A percentile compares a stretch with the other conserved stretches of the same genome.
phyloP scores from a whole-genome alignment of 53 echinoderm and acorn worm genomes.

The Apostichopus leukothele region DNA sequence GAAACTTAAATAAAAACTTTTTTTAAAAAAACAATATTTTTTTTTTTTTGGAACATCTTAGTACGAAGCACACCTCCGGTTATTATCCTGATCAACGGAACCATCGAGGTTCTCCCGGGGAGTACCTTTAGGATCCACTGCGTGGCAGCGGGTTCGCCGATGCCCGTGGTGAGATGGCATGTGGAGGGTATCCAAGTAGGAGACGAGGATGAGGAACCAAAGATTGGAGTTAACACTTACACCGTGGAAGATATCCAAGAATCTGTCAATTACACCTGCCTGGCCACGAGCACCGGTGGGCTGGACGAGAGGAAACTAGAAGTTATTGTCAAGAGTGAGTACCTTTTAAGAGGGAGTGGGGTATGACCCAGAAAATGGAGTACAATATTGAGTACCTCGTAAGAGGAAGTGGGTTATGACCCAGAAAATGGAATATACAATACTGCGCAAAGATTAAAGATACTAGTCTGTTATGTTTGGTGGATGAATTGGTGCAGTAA shows the following conservation, averaged over 20 bases:
- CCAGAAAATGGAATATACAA: too few species aligned
- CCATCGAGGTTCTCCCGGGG: slow-evolving; percentile 67
- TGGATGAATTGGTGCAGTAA: too few species aligned
- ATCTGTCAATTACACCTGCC: slow-evolving; percentile 69
- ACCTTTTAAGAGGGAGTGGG: too few species aligned
- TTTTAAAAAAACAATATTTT: background rate
- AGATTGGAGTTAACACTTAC: slow-evolving; percentile 63
- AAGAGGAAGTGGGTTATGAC: too few species aligned
- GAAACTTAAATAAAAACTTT: too few species aligned
- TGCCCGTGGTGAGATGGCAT: slow-evolving; percentile 68
- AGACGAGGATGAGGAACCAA: slow-evolving; percentile 48
- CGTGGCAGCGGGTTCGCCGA: slow-evolving; percentile 69
- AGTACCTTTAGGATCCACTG: slow-evolving; percentile 62
- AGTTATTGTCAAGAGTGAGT: slow-evolving; percentile 66
- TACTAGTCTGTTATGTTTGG: too few species aligned
- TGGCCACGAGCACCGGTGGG: slow-evolving; percentile 61
- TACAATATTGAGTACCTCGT: slow-evolving; percentile 14
- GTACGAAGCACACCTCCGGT: slow-evolving; percentile 48
- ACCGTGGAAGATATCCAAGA: slow-evolving; percentile 52
- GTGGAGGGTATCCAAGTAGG: slow-evolving; percentile 58
- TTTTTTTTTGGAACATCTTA: background rate
- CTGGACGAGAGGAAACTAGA: slow-evolving; percentile 49
- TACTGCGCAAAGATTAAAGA: background rate
- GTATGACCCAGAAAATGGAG: too few species aligned
- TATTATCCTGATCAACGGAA: slow-evolving; percentile 39